These are phyloP conservation scores for Rhynchotus rufescens DNA, from an alignment of 2,797 vertebrate species.

Conservation along the genomic window DNA sequence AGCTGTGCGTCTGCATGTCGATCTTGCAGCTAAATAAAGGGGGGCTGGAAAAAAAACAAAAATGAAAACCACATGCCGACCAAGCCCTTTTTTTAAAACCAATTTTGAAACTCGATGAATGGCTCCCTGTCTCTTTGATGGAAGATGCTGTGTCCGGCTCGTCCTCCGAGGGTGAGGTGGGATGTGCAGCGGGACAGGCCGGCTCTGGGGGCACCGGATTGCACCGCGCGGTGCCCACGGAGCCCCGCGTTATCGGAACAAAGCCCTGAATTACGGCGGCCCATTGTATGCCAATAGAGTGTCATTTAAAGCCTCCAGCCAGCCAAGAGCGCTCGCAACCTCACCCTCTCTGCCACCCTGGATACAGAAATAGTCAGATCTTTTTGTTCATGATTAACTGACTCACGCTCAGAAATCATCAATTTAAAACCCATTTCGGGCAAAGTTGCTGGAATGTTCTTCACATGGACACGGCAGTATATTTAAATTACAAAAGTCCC, in stretches of 20 bases:
- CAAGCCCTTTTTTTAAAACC: not conserved
- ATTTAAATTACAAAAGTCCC: conserved; percentile 41
- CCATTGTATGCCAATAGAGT: not conserved
- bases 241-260: not conserved
- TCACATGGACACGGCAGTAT: not conserved
- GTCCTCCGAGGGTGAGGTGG: not conserved
- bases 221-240: accelerated
- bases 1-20: conserved; percentile 23
- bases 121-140: not conserved
- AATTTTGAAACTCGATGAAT: not conserved
- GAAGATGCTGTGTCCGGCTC: not conserved
- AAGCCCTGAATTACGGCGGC: not conserved
- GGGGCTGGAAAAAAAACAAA: too few relatives aligned
- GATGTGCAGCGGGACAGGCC: not conserved
- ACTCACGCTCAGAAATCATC: conserved; percentile 59
- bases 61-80: not conserved
- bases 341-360: conserved; percentile 16
- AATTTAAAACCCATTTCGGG: conserved; percentile 63
- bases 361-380: conserved; percentile 55
- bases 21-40: not conserved
- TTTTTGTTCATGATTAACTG: conserved; percentile 65
- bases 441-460: conserved; percentile 58
- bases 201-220: accelerated
- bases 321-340: conserved; percentile 17
- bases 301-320: conserved; percentile 10